Percentiles rank a stretch among this genome's conserved stretches.
phyloP scores from a whole-genome alignment of 2,888 invertebrate species.

The Erannis defoliaria region DNA sequence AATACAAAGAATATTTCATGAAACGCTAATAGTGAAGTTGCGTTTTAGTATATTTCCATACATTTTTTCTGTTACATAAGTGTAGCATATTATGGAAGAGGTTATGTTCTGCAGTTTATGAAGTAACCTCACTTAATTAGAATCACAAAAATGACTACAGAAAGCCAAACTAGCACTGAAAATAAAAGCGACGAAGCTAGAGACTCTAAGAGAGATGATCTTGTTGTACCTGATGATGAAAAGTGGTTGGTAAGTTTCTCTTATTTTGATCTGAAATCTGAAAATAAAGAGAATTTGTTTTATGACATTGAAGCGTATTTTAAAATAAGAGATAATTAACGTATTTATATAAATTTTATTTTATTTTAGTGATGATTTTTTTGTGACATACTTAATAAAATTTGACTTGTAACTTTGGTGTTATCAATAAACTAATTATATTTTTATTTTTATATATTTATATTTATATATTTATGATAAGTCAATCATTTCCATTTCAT shows the following conservation, averaged over 20 bases:
- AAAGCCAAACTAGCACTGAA: conserved; percentile 36
- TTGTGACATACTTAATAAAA: no score
- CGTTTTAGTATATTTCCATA: background rate
- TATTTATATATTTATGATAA: no score
- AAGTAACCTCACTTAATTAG: conserved; percentile 20
- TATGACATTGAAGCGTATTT: no score
- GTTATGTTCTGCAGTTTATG: conserved; percentile 21
- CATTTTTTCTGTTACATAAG: conserved; percentile 14
- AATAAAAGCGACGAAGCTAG: conserved; percentile 37
- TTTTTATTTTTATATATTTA: no score
- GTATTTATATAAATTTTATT: no score
- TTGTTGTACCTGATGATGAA: conserved; percentile 54
- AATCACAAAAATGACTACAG: conserved; percentile 43
- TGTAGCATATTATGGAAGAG: background rate
- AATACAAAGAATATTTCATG: no score
- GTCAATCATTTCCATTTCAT: no score
- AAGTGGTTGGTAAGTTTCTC: conserved; percentile 69
- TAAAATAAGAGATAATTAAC: no score
- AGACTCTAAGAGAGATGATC: conserved; percentile 34
- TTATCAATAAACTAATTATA: no score
- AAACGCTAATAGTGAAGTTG: background rate
- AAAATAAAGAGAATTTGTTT: no score
- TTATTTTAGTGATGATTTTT: no score
- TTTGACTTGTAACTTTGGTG: no score
- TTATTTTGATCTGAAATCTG: background rate